phyloP scores from a whole-genome alignment of 2,888 invertebrate species.

The Helicoverpa assulta region DNA sequence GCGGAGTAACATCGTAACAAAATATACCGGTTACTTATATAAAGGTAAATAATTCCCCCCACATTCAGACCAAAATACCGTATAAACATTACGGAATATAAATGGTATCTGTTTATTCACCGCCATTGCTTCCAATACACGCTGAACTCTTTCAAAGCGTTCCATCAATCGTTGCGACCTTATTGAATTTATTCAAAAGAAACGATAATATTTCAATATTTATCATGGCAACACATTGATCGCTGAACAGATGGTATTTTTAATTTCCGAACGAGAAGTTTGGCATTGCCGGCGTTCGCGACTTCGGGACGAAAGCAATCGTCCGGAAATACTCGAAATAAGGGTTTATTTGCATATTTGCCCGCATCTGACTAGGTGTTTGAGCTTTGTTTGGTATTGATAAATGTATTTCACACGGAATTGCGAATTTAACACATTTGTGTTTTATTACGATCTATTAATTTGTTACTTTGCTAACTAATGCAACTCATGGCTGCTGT shows the following conservation, averaged over 20 bases:
- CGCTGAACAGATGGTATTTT: slow-evolving; percentile 62
- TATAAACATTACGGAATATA: neutral
- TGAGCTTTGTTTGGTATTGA: slow-evolving; percentile 46
- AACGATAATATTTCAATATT: slow-evolving; percentile 56
- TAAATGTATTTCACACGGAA: slow-evolving; percentile 25
- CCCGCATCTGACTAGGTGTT: slow-evolving; percentile 46
- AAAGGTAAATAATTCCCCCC: neutral
- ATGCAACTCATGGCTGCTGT: too few species aligned
- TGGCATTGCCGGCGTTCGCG: slow-evolving; percentile 27
- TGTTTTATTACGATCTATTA: slow-evolving; percentile 3
- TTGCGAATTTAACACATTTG: slow-evolving; percentile 28
- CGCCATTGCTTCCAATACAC: slow-evolving; percentile 18
- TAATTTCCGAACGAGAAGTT: slow-evolving; percentile 60
- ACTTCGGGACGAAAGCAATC: slow-evolving; percentile 57
- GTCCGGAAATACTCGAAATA: slow-evolving; percentile 58
- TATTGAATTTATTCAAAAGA: slow-evolving; percentile 41
- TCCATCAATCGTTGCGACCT: slow-evolving; percentile 40
- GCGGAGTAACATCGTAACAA: too few species aligned
- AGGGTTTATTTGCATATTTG: slow-evolving; percentile 65
- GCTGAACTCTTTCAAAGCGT: slow-evolving; percentile 34
- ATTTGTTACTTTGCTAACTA: too few species aligned
- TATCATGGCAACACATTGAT: slow-evolving; percentile 54
- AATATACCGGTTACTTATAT: too few species aligned
- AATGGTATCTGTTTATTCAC: slow-evolving; percentile 1
- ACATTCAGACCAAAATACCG: neutral